Evolutionary conservation across 2,113 vertebrate species (phyloP), one percentile per base, ranked within the genome.

Genomic region (Rattus norvegicus): DNA sequence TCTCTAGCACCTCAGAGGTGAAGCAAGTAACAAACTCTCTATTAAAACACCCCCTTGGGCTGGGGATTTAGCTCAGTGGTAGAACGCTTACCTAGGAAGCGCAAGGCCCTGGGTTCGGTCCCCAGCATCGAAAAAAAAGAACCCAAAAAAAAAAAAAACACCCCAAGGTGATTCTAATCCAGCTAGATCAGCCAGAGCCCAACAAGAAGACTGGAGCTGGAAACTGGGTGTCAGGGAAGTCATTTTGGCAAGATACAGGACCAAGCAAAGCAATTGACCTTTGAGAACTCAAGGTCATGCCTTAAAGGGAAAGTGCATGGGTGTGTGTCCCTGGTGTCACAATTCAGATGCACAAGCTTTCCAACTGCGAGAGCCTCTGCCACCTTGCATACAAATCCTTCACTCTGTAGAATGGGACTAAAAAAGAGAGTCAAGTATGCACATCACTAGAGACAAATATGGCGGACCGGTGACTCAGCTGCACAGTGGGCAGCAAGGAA

Each of bases 21-120:
- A 85, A 91, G 69, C 56, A 67, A 65, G 12, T 88, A 84, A 90
- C 63, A 81, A 76, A 69, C 0, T 26, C 43, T 43, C 0, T 76
- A 77, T 52, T 72, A 88, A 92, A 94, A 85, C 6, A 93, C n/a
- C 67, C 65, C 16, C n/a, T n/a, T n/a, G n/a, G n/a, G n/a, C n/a
- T n/a, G n/a, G n/a, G n/a, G n/a, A n/a, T n/a, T n/a, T n/a, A n/a
- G n/a, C n/a, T n/a, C n/a, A n/a, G n/a, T n/a, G n/a, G n/a, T n/a
- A n/a, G n/a, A n/a, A n/a, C n/a, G n/a, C n/a, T n/a, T n/a, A n/a
- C n/a, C n/a, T n/a, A n/a, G n/a, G n/a, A n/a, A n/a, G n/a, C n/a
- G n/a, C n/a, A n/a, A n/a, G n/a, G n/a, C n/a, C n/a, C n/a, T n/a
- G n/a, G n/a, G n/a, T n/a, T n/a, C n/a, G n/a, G n/a, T n/a, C n/a